Conservation (phyloP, 2,113 vertebrate species). For the Centropus bengalensis region DNA sequence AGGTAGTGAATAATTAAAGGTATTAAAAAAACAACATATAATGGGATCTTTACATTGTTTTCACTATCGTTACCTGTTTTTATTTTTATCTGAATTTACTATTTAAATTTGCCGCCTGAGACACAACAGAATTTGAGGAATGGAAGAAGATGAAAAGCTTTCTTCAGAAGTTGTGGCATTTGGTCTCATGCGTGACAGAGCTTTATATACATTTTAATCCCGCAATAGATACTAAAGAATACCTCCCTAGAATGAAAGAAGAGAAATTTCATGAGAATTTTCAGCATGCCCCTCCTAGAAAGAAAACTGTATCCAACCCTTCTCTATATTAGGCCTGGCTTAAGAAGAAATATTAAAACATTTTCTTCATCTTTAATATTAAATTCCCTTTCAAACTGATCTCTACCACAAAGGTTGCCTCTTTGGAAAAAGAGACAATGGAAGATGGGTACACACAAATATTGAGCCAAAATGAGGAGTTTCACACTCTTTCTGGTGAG, state of each 20-base stretch:
- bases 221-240: neutral
- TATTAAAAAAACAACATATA: neutral
- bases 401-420: neutral
- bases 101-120: neutral
- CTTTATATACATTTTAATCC: neutral
- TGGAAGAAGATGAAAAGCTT: neutral
- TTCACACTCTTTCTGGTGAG: neutral
- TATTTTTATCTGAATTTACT: neutral
- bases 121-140: neutral
- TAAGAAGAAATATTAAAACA: neutral
- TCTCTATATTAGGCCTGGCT: neutral
- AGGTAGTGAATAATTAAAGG: neutral
- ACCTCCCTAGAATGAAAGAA: neutral
- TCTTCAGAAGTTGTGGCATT: neutral
- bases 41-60: neutral
- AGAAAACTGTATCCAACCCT: neutral
- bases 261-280: neutral
- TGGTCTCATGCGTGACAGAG: fast-evolving
- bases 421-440: neutral
- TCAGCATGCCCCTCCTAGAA: neutral
- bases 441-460: neutral
- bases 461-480: neutral
- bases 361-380: neutral
- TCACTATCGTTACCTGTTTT: neutral
- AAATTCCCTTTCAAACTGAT: neutral